A percentile compares a stretch with the other conserved stretches of the same genome.
These are phyloP conservation scores for Zaprionus camerounensis DNA, from an alignment of 1,140 invertebrate genomes.

Conservation along the genomic window DNA sequence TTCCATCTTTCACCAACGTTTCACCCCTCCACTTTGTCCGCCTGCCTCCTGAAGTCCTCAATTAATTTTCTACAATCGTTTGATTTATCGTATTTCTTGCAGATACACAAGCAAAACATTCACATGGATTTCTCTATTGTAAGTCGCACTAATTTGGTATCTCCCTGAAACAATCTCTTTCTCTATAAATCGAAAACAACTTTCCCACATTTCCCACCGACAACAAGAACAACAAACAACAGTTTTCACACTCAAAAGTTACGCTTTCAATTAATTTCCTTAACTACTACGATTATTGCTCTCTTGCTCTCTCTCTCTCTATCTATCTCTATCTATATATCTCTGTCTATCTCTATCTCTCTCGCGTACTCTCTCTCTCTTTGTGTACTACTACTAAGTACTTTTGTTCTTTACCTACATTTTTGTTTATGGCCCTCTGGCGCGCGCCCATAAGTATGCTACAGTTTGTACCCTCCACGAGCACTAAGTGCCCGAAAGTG, in stretches of 20 bases:
- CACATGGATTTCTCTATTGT: constrained; percentile 83
- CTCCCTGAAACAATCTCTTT: not conserved
- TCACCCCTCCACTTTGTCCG: not conserved
- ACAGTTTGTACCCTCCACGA: constrained; percentile 47
- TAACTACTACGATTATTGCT: constrained; percentile 31
- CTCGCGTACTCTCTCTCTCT: constrained; percentile 6
- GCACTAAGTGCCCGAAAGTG: constrained; percentile 23
- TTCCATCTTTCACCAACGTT: not conserved
- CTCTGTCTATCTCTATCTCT: not conserved
- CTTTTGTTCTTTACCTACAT: constrained; percentile 32
- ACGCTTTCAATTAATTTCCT: constrained; percentile 29
- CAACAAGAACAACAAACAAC: constrained; percentile 34
- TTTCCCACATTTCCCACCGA: constrained; percentile 23
- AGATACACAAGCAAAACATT: constrained; percentile 84
- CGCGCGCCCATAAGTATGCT: constrained; percentile 71
- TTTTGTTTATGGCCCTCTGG: constrained; percentile 47
- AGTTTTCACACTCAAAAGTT: constrained; percentile 4
- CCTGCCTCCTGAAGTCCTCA: constrained; percentile 44
- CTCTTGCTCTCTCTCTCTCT: not conserved
- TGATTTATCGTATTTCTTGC: constrained; percentile 81
- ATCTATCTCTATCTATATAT: not conserved
- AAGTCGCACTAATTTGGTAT: constrained; percentile 76
- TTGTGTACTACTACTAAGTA: constrained; percentile 36
- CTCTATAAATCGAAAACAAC: constrained; percentile 39
- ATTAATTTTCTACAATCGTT: constrained; percentile 78